A percentile compares a stretch with the other conserved stretches of the same genome.
Conservation (phyloP, 2,113 vertebrate genomes). For the Hippocampus mohnikei region DNA sequence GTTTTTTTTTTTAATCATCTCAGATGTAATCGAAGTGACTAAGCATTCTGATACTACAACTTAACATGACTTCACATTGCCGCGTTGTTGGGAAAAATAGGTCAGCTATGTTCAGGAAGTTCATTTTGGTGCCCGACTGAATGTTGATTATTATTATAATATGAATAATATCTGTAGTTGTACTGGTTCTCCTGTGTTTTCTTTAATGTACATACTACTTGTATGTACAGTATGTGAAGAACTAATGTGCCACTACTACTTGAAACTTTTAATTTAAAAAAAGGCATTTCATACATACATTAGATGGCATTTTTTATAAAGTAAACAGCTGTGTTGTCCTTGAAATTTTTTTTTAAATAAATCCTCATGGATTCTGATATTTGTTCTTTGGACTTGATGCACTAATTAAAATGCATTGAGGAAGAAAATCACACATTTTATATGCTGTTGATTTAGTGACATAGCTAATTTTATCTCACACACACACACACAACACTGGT, state of each 20-base stretch:
- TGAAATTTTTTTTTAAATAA: slow-evolving; percentile 18
- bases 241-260: slow-evolving; percentile 60
- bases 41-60: neutral
- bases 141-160: slow-evolving; percentile 36
- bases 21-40: neutral
- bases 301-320: neutral
- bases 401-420: neutral
- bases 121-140: slow-evolving; percentile 48
- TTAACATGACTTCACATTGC: neutral
- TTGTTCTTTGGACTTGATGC: neutral
- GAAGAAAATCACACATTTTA: no score
- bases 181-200: slow-evolving; percentile 43
- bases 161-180: slow-evolving; percentile 29
- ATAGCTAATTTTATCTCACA: no score
- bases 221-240: slow-evolving; percentile 34
- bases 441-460: no score
- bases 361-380: slow-evolving; percentile 23
- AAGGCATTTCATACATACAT: neutral
- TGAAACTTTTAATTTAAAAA: slow-evolving; percentile 48
- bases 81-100: neutral
- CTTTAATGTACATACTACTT: slow-evolving; percentile 46
- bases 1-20: neutral
- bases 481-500: no score
- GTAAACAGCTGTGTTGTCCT: neutral
- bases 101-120: neutral